These are phyloP conservation scores for Apteryx owenii DNA, from an alignment of 2,113 vertebrate genomes.

Conservation along the genomic window DNA sequence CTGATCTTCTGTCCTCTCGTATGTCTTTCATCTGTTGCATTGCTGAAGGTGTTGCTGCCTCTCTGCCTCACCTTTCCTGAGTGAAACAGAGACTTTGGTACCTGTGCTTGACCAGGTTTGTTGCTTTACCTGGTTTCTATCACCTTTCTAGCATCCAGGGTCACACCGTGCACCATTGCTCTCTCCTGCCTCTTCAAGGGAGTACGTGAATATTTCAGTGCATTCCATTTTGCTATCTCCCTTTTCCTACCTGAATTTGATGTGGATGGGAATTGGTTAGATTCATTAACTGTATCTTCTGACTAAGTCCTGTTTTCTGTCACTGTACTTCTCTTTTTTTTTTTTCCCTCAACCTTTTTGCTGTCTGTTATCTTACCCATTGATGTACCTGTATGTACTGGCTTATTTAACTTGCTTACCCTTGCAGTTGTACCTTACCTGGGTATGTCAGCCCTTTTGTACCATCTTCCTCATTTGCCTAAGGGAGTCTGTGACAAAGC, in stretches of 20 bases:
- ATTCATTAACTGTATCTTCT: no score
- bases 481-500: rapidly evolving
- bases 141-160: neutral
- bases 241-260: no score
- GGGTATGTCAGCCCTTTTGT: neutral
- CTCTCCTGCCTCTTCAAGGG: neutral
- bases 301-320: no score
- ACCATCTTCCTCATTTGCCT: neutral
- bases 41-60: neutral
- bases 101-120: neutral
- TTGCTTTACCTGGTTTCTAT: neutral
- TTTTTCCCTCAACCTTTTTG: neutral
- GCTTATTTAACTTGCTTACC: no score
- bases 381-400: neutral
- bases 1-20: neutral
- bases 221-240: no score
- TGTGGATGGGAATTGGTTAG: no score
- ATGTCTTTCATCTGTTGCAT: neutral
- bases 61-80: neutral
- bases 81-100: neutral
- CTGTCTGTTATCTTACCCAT: neutral
- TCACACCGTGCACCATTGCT: neutral
- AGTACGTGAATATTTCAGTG: neutral
- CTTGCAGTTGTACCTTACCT: neutral
- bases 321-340: no score